Evolutionary conservation across 2,888 invertebrate genomes (phyloP).

Genomic region (Balanococcus diminutus): DNA sequence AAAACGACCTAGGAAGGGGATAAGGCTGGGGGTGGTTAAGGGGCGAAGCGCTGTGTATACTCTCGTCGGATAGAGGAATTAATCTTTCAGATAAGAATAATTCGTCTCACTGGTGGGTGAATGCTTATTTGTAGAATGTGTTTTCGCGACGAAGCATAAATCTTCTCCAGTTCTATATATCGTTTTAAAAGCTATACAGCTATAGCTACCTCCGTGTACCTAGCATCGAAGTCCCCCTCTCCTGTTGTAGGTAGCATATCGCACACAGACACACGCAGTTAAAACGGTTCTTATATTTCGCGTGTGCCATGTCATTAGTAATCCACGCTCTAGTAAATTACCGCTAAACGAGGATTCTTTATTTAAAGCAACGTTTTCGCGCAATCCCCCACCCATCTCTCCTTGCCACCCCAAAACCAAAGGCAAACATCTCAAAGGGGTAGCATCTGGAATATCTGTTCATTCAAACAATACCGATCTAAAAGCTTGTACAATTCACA

Average conservation of each 20-base stretch:
- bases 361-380: not conserved
- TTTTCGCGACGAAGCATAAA: conserved; percentile 11
- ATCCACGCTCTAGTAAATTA: conserved; percentile 31
- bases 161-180: not conserved
- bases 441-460: conserved; percentile 27
- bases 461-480: not conserved
- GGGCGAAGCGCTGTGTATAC: not conserved
- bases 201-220: not conserved
- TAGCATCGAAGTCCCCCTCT: not conserved
- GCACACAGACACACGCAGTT: not conserved
- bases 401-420: not conserved
- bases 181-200: not conserved
- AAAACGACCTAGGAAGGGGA: not conserved
- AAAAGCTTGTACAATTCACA: conserved; percentile 2
- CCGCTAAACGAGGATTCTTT: not conserved
- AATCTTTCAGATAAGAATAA: conserved; percentile 5
- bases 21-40: not conserved
- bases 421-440: conserved; percentile 1
- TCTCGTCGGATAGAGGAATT: not conserved
- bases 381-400: not conserved
- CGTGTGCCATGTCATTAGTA: conserved; percentile 1
- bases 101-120: conserved; percentile 5
- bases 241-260: not conserved
- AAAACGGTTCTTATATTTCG: conserved; percentile 20
- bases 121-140: conserved; percentile 5